Evolutionary conservation across 2,888 invertebrate genomes (phyloP).

Genomic region (Hemicrepidius hirtus): DNA sequence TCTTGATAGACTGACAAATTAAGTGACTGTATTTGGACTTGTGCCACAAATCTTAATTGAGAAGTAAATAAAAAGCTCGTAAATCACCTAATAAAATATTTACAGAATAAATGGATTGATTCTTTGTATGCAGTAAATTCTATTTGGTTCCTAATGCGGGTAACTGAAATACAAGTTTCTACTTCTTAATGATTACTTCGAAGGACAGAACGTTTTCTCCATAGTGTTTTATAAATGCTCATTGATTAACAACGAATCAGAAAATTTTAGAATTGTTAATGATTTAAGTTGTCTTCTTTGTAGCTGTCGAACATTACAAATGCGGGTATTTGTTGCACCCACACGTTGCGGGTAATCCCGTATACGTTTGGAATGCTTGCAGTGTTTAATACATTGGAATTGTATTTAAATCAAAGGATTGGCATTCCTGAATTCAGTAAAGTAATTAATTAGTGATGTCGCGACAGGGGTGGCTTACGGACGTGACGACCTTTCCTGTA

Average conservation of each 20-base stretch:
- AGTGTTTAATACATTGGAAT: slow-evolving; percentile 35
- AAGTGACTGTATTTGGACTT: slow-evolving; percentile 37
- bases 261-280: slow-evolving; percentile 7
- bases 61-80: slow-evolving; percentile 54
- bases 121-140: slow-evolving; percentile 48
- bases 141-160: slow-evolving; percentile 50
- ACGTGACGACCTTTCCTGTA: slow-evolving; percentile 66
- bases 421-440: slow-evolving; percentile 58
- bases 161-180: slow-evolving; percentile 33
- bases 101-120: slow-evolving; percentile 60
- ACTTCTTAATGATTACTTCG: slow-evolving; percentile 23
- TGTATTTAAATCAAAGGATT: slow-evolving; percentile 54
- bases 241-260: slow-evolving; percentile 21
- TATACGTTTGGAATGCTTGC: slow-evolving; percentile 30
- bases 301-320: slow-evolving; percentile 5
- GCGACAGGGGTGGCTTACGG: slow-evolving; percentile 60
- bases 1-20: slow-evolving; percentile 37
- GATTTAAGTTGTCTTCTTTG: slow-evolving; percentile 6
- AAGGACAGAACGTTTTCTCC: neutral
- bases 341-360: slow-evolving; percentile 17
- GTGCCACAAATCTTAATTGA: slow-evolving; percentile 47
- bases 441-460: slow-evolving; percentile 63
- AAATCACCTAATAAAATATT: slow-evolving; percentile 61
- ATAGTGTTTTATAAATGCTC: slow-evolving; percentile 5
- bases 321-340: slow-evolving; percentile 39